Evolutionary conservation across 2,113 vertebrate species (phyloP).

Genomic region (Salminus brasiliensis): DNA sequence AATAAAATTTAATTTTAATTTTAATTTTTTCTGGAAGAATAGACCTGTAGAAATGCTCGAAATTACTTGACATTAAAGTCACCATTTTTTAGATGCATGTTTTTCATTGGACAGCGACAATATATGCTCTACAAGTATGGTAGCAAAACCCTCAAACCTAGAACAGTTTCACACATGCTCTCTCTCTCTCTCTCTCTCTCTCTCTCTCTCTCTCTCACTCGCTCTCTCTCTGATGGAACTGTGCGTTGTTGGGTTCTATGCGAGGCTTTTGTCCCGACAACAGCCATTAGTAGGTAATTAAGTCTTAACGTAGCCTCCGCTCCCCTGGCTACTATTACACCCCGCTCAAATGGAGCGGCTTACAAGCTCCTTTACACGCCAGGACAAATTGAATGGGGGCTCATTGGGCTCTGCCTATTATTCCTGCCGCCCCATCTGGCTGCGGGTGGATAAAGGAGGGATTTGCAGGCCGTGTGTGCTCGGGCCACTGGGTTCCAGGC

Average conservation of each 20-base stretch:
- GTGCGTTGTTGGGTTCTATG: conserved; percentile 60
- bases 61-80: too few relatives aligned
- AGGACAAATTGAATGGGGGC: conserved; percentile 86
- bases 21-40: too few relatives aligned
- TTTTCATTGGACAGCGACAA: too few relatives aligned
- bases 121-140: conserved; percentile 1
- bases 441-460: conserved; percentile 80
- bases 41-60: too few relatives aligned
- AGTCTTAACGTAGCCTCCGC: conserved; percentile 88
- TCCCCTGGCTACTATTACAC: conserved; percentile 83
- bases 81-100: too few relatives aligned
- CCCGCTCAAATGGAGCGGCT: conserved; percentile 80
- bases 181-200: conserved; percentile 7
- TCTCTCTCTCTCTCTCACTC: background rate
- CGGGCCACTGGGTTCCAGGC: conserved; percentile 54
- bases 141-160: background rate
- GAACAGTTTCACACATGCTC: conserved; percentile 11
- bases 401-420: conserved; percentile 77
- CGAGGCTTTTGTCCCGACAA: conserved; percentile 80
- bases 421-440: conserved; percentile 82
- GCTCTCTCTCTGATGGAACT: conserved; percentile 29
- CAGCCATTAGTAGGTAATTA: conserved; percentile 93
- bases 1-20: too few relatives aligned
- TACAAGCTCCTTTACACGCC: conserved; percentile 87
- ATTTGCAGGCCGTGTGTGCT: conserved; percentile 80